phyloP scores from a whole-genome alignment of 2,888 invertebrate genomes.

The Galerucella nymphaeae region DNA sequence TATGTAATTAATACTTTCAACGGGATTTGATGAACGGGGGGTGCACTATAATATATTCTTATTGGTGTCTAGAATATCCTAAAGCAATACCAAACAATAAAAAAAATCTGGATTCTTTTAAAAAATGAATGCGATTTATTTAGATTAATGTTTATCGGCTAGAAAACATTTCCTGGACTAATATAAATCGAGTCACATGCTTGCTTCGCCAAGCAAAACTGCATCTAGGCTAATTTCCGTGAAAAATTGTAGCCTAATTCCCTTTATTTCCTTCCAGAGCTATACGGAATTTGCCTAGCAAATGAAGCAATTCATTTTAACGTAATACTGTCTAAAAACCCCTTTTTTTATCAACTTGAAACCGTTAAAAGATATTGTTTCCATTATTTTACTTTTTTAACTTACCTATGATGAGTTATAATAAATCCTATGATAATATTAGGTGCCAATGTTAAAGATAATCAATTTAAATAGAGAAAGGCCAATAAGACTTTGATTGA shows the following conservation, averaged over 20 bases:
- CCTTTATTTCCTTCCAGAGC: neutral
- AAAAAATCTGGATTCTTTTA: too few species aligned
- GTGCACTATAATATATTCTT: too few species aligned
- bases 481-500: too few species aligned
- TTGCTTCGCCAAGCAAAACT: neutral
- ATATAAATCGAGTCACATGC: neutral
- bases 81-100: too few species aligned
- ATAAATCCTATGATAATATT: too few species aligned
- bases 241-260: slow-evolving; percentile 4
- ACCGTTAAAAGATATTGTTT: neutral
- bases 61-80: too few species aligned
- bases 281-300: slow-evolving; percentile 7
- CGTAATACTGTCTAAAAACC: neutral
- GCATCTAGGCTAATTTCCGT: slow-evolving; percentile 3
- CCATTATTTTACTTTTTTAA: too few species aligned
- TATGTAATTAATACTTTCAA: slow-evolving; percentile 45
- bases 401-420: too few species aligned
- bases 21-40: slow-evolving; percentile 35
- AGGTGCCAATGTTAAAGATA: too few species aligned
- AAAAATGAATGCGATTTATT: too few species aligned
- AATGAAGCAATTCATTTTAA: slow-evolving; percentile 7
- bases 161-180: neutral
- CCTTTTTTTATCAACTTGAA: neutral
- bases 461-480: too few species aligned
- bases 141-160: too few species aligned